These are phyloP conservation scores for Clinocottus analis DNA, from an alignment of 2,113 vertebrate genomes.

Conservation along the genomic window DNA sequence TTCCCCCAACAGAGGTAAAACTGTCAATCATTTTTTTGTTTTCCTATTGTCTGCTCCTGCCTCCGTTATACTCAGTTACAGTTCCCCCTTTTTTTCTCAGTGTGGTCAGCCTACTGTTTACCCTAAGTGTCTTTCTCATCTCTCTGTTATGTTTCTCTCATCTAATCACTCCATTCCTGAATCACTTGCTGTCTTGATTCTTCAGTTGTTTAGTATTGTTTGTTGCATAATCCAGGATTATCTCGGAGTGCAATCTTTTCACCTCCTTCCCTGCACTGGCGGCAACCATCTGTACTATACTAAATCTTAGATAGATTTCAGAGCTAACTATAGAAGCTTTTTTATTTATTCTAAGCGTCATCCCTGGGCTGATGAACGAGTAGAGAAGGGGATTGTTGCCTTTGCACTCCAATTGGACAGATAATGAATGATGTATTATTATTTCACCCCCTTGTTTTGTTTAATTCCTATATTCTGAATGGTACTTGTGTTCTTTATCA, in stretches of 20 bases:
- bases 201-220: conserved; percentile 10
- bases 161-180: neutral
- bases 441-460: neutral
- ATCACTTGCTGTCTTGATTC: neutral
- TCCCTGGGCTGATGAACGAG: neutral
- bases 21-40: conserved; percentile 16
- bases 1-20: neutral
- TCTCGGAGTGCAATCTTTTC: conserved; percentile 10
- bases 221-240: conserved; percentile 54
- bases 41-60: neutral
- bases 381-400: neutral
- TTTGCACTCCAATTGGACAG: neutral
- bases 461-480: neutral
- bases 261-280: conserved; percentile 9
- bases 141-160: neutral
- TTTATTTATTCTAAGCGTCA: conserved; percentile 4
- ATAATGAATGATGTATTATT: neutral
- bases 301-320: conserved; percentile 5
- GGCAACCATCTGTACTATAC: neutral
- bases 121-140: neutral
- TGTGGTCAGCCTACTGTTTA: neutral
- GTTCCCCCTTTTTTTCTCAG: neutral
- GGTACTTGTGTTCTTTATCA: neutral
- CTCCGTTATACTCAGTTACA: conserved; percentile 3
- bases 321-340: neutral